phyloP scores from a whole-genome alignment of 1,140 invertebrate species.

The Papilio polyxenes region DNA sequence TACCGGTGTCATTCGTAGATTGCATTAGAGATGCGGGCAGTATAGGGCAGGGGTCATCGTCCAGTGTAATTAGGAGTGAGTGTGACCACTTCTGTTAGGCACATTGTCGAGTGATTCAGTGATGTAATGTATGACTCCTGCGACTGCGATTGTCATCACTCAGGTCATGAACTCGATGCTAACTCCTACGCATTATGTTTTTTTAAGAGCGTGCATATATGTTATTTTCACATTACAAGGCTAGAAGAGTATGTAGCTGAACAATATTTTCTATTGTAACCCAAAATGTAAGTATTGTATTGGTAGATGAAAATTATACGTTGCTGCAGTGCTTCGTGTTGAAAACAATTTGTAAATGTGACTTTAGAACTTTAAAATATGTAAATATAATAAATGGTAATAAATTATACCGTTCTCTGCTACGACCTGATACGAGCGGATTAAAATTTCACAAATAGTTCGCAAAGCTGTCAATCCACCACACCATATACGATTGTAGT shows the following conservation, averaged over 20 bases:
- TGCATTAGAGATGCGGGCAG: conserved; percentile 35
- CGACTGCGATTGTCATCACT: conserved; percentile 19
- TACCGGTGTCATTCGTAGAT: neutral
- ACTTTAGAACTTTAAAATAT: neutral
- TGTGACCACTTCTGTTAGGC: conserved; percentile 43
- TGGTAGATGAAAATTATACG: too few species aligned
- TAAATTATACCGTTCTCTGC: conserved; percentile 7
- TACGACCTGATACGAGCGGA: neutral
- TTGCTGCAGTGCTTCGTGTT: too few species aligned
- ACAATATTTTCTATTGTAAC: too few species aligned
- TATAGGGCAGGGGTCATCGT: conserved; percentile 45
- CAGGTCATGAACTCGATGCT: conserved; percentile 11
- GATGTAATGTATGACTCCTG: neutral
- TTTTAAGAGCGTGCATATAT: neutral
- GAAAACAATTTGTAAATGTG: too few species aligned
- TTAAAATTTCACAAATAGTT: neutral
- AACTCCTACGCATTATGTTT: conserved; percentile 23
- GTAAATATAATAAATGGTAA: neutral
- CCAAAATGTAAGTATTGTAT: too few species aligned
- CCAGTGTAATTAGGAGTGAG: conserved; percentile 48
- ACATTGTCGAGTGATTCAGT: conserved; percentile 17
- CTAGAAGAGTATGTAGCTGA: neutral
- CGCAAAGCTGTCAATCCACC: neutral
- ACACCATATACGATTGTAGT: neutral
- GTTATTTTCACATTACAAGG: neutral